phyloP scores from a whole-genome alignment of 2,113 vertebrate species.

The Odontesthes bonariensis region DNA sequence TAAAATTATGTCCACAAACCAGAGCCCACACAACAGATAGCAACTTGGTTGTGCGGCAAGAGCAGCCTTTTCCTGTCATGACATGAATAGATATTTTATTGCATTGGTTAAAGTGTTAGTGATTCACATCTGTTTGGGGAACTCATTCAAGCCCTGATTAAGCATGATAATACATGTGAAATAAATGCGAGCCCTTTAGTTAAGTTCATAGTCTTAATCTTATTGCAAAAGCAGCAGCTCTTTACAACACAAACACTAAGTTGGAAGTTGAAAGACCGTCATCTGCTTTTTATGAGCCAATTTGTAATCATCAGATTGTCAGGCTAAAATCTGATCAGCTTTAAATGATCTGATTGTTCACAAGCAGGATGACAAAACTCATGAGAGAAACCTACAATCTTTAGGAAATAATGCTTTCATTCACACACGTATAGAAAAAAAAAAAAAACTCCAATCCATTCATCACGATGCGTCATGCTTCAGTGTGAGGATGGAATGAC shows the following conservation, averaged over 20 bases:
- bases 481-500: slow-evolving; percentile 2
- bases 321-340: slow-evolving; percentile 16
- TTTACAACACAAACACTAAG: neutral
- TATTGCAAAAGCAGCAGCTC: neutral
- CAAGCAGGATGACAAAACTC: neutral
- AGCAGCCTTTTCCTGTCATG: slow-evolving; percentile 43
- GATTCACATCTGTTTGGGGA: slow-evolving; percentile 35
- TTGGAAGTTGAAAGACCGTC: neutral
- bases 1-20: neutral
- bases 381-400: neutral
- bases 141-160: neutral
- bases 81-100: slow-evolving; percentile 57
- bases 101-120: slow-evolving; percentile 48
- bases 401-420: neutral
- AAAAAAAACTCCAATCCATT: neutral
- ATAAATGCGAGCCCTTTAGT: neutral
- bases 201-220: neutral
- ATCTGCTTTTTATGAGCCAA: neutral
- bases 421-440: neutral
- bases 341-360: neutral
- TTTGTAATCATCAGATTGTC: neutral
- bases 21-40: neutral
- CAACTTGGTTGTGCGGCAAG: slow-evolving; percentile 21
- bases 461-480: slow-evolving; percentile 8
- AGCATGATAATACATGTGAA: slow-evolving; percentile 8